These are phyloP conservation scores for Caenorhabditis auriculariae DNA, from an alignment of 2,888 invertebrate species.

Conservation along the genomic window DNA sequence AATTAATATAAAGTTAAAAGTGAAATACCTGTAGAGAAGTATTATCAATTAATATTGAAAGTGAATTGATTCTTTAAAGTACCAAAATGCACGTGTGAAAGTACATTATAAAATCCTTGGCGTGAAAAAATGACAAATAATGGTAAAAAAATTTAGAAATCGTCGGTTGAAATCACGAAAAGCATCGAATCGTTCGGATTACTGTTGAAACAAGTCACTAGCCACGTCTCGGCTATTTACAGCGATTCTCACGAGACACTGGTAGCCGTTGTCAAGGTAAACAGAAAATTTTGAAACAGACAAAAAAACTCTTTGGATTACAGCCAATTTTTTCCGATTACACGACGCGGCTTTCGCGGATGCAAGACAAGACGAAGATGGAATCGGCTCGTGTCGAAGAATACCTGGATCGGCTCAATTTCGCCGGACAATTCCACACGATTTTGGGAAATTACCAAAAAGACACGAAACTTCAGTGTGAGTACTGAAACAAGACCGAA, in stretches of 20 bases:
- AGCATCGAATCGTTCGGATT: conserved; percentile 20
- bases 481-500: not conserved
- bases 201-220: conserved; percentile 16
- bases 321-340: conserved; percentile 23
- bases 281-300: not conserved
- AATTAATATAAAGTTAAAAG: too few relatives aligned
- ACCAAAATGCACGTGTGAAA: too few relatives aligned
- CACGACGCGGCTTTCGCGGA: conserved; percentile 12
- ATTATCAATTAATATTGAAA: too few relatives aligned
- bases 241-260: conserved; percentile 1
- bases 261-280: not conserved
- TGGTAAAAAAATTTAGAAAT: conserved; percentile 11
- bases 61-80: too few relatives aligned
- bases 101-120: too few relatives aligned
- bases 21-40: too few relatives aligned
- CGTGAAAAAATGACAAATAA: not conserved
- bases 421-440: conserved; percentile 15
- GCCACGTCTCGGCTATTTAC: conserved; percentile 17
- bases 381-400: conserved; percentile 16
- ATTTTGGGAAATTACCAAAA: conserved; percentile 22
- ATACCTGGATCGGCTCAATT: conserved; percentile 17
- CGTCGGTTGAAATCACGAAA: conserved; percentile 14
- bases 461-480: conserved; percentile 5
- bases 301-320: not conserved
- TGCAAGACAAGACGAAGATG: conserved; percentile 19